Evolutionary conservation across 2,113 vertebrate species (phyloP), one percentile per base, ranked within the genome.

Genomic region (Phylloscopus trochiloides): DNA sequence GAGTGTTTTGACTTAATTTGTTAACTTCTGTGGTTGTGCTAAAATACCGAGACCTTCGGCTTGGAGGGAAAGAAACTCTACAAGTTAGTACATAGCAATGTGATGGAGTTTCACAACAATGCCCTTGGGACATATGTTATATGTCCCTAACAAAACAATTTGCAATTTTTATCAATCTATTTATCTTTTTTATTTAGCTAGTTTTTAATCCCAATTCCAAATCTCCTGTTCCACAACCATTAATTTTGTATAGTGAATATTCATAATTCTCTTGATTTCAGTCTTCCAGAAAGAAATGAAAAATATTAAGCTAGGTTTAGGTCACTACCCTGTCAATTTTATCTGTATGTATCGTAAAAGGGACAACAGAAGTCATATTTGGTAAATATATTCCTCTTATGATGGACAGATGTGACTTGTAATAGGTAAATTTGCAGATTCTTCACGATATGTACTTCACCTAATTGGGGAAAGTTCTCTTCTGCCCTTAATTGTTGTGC

Each of bases 31-130:
- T 19, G 17, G 7, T 62, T 79, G 13, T 75, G 19, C 10, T 88
- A 65, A 82, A 82, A 59, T 61, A 75, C 3, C 0, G 3, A 51
- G 29, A 70, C 15, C 10, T 85, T 78, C 0, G 0, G 2, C 11
- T 67, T 43, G 7, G 13, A 88, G 25, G 19, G 10, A 75, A 57
- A 63, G 18, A 43, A 89, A 40, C 5, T 48, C 31, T n/a, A 12
- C 9, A 66, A 63, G 6, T 34, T 63, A 40, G 12, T 72, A 17
- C 4, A 26, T 3, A 47, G 7, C 24, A 24, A 29, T 63, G 10
- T 10, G 20, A 5, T 28, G 8, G 5, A 47, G 4, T 21, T 17
- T 59, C 34, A 66, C 9, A 51, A 22, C 15, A 47, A 66, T 29
- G 34, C 3, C 6, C 10, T 54, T 78, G 17, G 11, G 8, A 47